These are phyloP conservation scores for Okapia johnstoni DNA, from an alignment of 2,113 vertebrate species.

Conservation along the genomic window DNA sequence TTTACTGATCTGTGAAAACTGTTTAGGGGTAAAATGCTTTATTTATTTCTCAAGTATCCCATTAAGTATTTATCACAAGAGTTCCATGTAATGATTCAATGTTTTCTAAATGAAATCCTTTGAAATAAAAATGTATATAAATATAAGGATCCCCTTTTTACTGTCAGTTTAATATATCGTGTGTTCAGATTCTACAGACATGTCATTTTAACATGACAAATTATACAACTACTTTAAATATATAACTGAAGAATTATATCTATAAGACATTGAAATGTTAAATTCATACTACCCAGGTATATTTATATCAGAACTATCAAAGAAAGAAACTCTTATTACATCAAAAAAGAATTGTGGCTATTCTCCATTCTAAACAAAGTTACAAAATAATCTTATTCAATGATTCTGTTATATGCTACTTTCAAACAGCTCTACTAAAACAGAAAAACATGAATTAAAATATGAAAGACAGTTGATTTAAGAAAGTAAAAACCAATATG, in stretches of 20 bases:
- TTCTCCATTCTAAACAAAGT: neutral
- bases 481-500: neutral
- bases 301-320: slow-evolving; percentile 1
- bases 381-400: neutral
- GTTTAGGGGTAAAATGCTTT: neutral
- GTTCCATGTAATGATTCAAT: neutral
- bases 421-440: neutral
- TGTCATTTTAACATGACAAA: neutral
- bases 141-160: neutral
- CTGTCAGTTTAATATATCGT: neutral
- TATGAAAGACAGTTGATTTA: neutral
- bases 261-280: neutral
- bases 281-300: neutral
- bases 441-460: neutral
- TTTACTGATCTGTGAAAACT: neutral
- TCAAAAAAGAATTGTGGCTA: neutral
- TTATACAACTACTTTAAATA: neutral
- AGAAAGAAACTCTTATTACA: neutral
- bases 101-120: slow-evolving; percentile 35
- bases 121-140: slow-evolving; percentile 3
- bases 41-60: slow-evolving; percentile 16
- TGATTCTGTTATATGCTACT: neutral
- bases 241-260: neutral
- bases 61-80: neutral
- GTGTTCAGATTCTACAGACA: neutral